phyloP scores from a whole-genome alignment of 2,888 invertebrate species.

The Gryllus longicercus region DNA sequence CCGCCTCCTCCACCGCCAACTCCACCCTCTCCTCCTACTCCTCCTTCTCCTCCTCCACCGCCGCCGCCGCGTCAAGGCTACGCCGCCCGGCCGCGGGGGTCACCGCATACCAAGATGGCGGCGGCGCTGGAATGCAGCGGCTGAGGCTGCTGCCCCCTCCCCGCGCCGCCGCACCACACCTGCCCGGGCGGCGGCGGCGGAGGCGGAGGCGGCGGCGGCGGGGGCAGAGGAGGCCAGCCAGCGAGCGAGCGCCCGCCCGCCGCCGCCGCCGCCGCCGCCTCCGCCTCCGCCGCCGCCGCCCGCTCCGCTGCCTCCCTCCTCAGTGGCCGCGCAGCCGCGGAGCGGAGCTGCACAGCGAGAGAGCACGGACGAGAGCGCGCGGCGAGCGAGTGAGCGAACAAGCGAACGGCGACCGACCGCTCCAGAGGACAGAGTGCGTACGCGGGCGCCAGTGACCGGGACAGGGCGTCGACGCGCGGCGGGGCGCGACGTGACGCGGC shows the following conservation, averaged over 20 bases:
- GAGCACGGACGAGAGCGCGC: too few relatives aligned
- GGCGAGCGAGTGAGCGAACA: not conserved
- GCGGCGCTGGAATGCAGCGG: constrained; percentile 50
- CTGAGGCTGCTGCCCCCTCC: not conserved
- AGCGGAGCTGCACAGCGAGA: too few relatives aligned
- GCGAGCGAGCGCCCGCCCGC: not conserved
- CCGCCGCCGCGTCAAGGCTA: not conserved
- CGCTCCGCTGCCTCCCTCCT: too few relatives aligned
- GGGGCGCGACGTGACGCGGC: too few relatives aligned
- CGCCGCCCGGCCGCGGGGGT: constrained; percentile 10
- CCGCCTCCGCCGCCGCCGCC: too few relatives aligned
- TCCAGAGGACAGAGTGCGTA: not conserved
- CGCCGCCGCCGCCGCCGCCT: too few relatives aligned
- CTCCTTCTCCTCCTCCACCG: too few relatives aligned
- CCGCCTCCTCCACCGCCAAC: too few relatives aligned
- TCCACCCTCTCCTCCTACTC: too few relatives aligned
- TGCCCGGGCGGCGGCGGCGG: constrained; percentile 43
- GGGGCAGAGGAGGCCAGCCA: constrained; percentile 24
- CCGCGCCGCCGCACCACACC: not conserved
- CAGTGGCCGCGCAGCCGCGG: too few relatives aligned
- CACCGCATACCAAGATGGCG: constrained; percentile 52
- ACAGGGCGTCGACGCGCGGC: not conserved
- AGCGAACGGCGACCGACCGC: not conserved
- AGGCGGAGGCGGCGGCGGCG: constrained; percentile 23
- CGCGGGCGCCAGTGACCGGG: not conserved